Evolutionary conservation across 2,797 vertebrate genomes (phyloP).

Genomic region (Phataginus tetradactyla): DNA sequence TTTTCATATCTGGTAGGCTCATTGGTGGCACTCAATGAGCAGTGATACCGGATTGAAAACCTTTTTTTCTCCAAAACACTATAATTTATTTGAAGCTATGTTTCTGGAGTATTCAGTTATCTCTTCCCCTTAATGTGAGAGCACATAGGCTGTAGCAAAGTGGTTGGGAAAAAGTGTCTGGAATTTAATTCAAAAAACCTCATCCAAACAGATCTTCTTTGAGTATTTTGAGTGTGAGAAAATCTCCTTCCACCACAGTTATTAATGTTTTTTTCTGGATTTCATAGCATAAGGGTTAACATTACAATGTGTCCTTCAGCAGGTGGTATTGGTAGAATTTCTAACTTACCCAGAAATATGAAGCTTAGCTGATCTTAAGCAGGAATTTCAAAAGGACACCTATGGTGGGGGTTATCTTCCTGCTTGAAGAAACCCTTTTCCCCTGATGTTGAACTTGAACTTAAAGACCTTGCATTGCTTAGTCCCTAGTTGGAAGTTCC

Average conservation of each 20-base stretch:
- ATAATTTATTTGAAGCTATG: not conserved
- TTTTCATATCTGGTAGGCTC: not conserved
- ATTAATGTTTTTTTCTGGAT: not conserved
- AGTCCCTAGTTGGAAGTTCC: not conserved
- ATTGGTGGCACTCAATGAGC: not conserved
- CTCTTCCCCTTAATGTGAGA: not conserved
- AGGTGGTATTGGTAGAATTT: not conserved
- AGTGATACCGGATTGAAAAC: not conserved
- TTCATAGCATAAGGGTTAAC: not conserved
- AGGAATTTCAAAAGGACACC: not conserved
- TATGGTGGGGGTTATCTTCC: not conserved
- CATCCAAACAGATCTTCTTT: not conserved
- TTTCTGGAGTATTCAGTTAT: not conserved
- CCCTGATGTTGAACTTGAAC: not conserved
- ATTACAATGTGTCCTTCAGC: not conserved
- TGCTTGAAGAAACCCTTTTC: not conserved
- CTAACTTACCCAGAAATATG: not conserved
- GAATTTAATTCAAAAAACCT: not conserved
- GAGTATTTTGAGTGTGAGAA: not conserved
- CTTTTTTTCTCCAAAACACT: not conserved
- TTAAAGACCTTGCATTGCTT: conserved; percentile 24
- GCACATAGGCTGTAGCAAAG: not conserved
- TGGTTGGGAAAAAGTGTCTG: not conserved
- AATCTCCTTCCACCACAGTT: not conserved
- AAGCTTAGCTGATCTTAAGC: not conserved